Base-by-base conservation (phyloP, 2,888 invertebrate species). In the Hanleya hanleyi region DNA sequence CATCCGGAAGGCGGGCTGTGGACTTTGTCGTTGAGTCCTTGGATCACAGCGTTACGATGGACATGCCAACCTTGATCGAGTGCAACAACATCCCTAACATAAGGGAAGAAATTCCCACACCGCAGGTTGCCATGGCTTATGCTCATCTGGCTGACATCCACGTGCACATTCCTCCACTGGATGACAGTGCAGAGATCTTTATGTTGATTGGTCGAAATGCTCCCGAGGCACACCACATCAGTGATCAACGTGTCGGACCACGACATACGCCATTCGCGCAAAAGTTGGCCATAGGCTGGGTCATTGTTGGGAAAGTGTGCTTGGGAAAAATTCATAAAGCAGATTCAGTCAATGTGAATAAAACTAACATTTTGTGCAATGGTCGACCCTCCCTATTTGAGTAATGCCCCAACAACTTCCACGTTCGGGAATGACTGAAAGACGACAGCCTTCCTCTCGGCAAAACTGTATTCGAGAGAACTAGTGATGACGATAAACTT, bases 41-140 rank as follows among this genome's bases (percentile, higher is more conserved):
- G n/a, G n/a, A n/a, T n/a, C n/a, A n/a, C n/a, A n/a, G n/a, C n/a
- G n/a, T n/a, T n/a, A n/a, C n/a, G n/a, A n/a, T n/a, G n/a, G n/a
- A n/a, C n/a, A n/a, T n/a, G n/a, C 73, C 75, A 15, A 64, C 64
- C n/a, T 29, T 77, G 4, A 69, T 71, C 18, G 77, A 78, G 41
- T 78, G 78, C 36, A 35, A 67, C n/a, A 29, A 78, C 35, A 78
- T 77, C 22, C 78, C 75, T 3, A 66, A 71, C 35, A 73, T 64
- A 22, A 41, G 73, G 15, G 47, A 68, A 3, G 78, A 78, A 47
- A 77, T 78, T 41, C 78, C 76, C 15, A 73, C 74, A 12, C 76
- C 74, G 38, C 70, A 68, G 33, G 65, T 79, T 49, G 76, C 69
- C 18, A 26, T 12, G 49, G 64, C 51, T 32, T 74, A 77, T 41